Evolutionary conservation across 2,797 vertebrate genomes (phyloP).

Genomic region (Chelon labrosus): DNA sequence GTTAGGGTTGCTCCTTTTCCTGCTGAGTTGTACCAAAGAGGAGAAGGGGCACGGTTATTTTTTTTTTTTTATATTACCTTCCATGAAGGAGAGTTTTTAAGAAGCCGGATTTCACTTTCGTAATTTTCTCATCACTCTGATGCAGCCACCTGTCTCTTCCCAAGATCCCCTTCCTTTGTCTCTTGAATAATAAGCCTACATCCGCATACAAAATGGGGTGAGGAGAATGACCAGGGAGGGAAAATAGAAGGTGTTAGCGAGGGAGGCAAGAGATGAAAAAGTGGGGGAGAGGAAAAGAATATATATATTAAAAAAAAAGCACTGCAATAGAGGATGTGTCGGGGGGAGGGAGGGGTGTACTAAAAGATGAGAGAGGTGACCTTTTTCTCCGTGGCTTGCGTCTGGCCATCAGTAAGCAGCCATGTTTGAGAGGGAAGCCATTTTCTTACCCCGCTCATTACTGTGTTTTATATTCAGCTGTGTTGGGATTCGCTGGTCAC

Average conservation of each 20-base stretch:
- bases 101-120: conserved; percentile 78
- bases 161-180: conserved; percentile 83
- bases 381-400: conserved; percentile 73
- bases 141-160: conserved; percentile 81
- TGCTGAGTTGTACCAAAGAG: conserved; percentile 73
- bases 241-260: conserved; percentile 70
- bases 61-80: conserved; percentile 66
- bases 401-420: conserved; percentile 79
- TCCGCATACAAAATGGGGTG: conserved; percentile 64
- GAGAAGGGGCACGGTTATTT: conserved; percentile 72
- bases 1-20: conserved; percentile 58
- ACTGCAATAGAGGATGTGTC: conserved; percentile 40
- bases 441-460: conserved; percentile 85
- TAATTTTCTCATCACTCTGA: conserved; percentile 86
- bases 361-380: conserved; percentile 79
- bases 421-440: conserved; percentile 85
- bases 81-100: conserved; percentile 62
- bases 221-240: conserved; percentile 70
- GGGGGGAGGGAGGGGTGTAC: conserved; percentile 29
- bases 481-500: conserved; percentile 79
- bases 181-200: conserved; percentile 83
- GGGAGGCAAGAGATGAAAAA: conserved; percentile 58
- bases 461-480: conserved; percentile 82
- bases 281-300: conserved; percentile 19
- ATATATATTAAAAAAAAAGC: neutral